phyloP scores from a whole-genome alignment of 2,888 invertebrate species.

The Troides aeacus region DNA sequence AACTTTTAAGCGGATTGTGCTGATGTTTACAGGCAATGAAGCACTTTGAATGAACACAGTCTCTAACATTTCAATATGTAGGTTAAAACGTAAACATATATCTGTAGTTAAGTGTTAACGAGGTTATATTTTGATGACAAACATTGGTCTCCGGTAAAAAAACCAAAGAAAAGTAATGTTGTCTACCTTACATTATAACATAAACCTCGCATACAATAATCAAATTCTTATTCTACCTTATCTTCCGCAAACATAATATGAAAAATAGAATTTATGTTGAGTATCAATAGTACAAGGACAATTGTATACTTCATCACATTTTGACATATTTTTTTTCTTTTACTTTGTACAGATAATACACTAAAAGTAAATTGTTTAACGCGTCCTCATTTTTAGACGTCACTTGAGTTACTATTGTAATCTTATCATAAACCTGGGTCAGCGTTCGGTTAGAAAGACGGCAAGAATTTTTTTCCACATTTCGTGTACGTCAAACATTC shows the following conservation, averaged over 20 bases:
- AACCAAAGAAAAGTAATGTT: no score
- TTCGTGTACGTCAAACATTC: not conserved
- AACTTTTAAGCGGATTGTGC: constrained; percentile 22
- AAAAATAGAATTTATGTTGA: no score
- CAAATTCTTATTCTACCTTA: no score
- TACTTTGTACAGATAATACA: no score
- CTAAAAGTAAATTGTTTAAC: not conserved
- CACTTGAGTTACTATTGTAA: not conserved
- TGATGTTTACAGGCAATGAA: constrained; percentile 23
- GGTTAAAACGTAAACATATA: constrained; percentile 4
- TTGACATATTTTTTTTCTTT: no score
- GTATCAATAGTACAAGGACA: no score
- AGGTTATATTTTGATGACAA: not conserved
- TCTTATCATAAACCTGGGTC: not conserved
- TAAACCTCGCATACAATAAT: no score
- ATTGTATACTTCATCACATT: no score
- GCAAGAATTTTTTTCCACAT: not conserved
- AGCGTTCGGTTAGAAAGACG: not conserved
- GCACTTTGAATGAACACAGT: constrained; percentile 11
- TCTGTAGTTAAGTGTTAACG: not conserved
- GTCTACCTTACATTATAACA: no score
- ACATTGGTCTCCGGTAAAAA: no score
- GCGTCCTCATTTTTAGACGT: not conserved
- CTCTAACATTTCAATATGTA: constrained; percentile 1
- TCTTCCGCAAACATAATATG: no score